These are phyloP conservation scores for Schizothorax lantsangensis DNA, from an alignment of 2,797 vertebrate genomes.

Conservation along the genomic window DNA sequence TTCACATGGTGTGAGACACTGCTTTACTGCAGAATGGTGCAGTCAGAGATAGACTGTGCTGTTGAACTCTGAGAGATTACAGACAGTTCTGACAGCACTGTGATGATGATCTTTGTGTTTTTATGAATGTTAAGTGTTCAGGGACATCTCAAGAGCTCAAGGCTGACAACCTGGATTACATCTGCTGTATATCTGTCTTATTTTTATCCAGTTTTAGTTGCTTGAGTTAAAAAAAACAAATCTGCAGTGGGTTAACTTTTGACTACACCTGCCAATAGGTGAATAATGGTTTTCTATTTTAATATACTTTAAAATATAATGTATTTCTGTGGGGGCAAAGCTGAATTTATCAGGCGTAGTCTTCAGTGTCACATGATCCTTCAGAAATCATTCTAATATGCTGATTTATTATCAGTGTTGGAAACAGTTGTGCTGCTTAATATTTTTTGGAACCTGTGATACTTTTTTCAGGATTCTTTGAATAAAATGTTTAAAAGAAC, in stretches of 20 bases:
- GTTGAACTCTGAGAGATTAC: background rate
- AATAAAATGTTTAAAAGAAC: background rate
- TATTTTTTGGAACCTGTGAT: background rate
- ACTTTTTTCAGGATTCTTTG: background rate
- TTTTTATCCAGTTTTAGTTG: background rate
- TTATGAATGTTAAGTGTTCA: background rate
- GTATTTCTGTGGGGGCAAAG: too few species aligned
- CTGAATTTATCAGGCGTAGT: too few species aligned
- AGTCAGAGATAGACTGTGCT: background rate
- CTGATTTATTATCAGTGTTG: too few species aligned
- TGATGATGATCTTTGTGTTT: background rate
- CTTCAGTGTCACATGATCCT: too few species aligned
- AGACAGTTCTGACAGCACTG: background rate
- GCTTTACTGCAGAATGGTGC: constrained; percentile 12
- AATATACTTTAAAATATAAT: too few species aligned
- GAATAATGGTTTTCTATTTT: too few species aligned
- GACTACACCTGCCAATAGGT: background rate
- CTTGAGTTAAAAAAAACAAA: background rate
- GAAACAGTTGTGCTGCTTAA: background rate
- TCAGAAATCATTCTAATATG: too few species aligned
- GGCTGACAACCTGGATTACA: background rate
- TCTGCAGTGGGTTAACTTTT: background rate
- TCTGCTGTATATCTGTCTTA: background rate
- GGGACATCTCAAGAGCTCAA: background rate
- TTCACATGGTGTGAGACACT: background rate